phyloP scores from a whole-genome alignment of 1,140 invertebrate species.

The Caenorhabditis inopinata region DNA sequence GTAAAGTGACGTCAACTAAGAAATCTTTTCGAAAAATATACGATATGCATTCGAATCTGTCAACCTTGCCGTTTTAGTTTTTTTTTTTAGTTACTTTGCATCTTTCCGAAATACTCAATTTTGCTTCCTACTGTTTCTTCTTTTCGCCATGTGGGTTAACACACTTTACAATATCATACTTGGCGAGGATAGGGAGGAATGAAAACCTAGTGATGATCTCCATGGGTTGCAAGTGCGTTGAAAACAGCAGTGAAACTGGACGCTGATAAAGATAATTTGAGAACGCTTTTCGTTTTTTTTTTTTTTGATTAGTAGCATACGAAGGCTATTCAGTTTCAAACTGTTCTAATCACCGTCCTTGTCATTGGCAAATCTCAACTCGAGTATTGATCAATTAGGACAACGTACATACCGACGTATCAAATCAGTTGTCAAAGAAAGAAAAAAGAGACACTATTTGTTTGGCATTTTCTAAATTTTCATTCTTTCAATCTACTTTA shows the following conservation, averaged over 20 bases:
- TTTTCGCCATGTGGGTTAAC: slow-evolving; percentile 1
- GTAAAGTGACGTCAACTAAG: background rate
- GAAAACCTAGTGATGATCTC: background rate
- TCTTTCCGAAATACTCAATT: slow-evolving; percentile 24
- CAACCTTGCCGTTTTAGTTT: background rate
- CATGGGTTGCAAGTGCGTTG: background rate
- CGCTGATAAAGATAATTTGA: slow-evolving; percentile 25
- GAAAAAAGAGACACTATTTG: slow-evolving; percentile 15
- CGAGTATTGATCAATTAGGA: slow-evolving; percentile 22
- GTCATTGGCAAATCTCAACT: background rate
- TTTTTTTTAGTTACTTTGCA: slow-evolving; percentile 23
- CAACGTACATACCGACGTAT: slow-evolving; percentile 17
- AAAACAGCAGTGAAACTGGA: slow-evolving; percentile 8
- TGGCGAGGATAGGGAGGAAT: background rate
- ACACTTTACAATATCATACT: slow-evolving; percentile 15
- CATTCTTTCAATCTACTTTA: background rate
- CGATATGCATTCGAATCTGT: background rate
- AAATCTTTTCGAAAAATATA: background rate
- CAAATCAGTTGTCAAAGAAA: slow-evolving; percentile 28
- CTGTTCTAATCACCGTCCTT: background rate
- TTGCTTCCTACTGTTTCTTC: slow-evolving; percentile 15
- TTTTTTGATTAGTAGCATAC: too few relatives aligned
- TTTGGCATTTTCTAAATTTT: background rate
- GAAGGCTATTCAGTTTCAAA: background rate
- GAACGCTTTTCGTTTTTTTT: slow-evolving; percentile 7